A percentile compares a stretch with the other conserved stretches of the same genome.
Conservation (phyloP, 2,113 vertebrate species). For the Paramisgurnus dabryanus region DNA sequence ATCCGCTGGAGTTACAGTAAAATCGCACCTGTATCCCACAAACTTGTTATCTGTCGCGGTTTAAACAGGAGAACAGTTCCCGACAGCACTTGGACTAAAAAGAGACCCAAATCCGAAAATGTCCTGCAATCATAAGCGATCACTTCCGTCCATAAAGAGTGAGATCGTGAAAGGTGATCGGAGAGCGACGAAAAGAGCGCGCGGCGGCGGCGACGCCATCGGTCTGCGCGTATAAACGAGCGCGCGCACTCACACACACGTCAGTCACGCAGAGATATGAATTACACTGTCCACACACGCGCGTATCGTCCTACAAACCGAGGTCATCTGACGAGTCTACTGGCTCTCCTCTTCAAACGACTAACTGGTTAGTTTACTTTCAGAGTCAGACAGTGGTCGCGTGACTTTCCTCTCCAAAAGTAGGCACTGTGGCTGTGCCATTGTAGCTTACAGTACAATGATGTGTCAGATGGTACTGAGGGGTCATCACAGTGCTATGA, state of each 20-base stretch:
- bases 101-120: not conserved
- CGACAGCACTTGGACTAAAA: not conserved
- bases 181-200: conserved; percentile 12
- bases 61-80: conserved; percentile 2
- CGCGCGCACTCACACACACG: conserved; percentile 19
- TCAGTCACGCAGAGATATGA: conserved; percentile 29
- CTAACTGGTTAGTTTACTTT: not conserved
- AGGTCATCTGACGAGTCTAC: not conserved
- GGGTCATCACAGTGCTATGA: too few species aligned
- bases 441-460: too few species aligned
- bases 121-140: not conserved
- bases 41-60: conserved; percentile 10
- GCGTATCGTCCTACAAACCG: conserved; percentile 51
- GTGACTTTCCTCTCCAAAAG: too few species aligned
- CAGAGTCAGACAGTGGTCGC: too few species aligned
- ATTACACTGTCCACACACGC: not conserved
- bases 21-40: conserved; percentile 36
- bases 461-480: too few species aligned
- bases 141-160: not conserved
- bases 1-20: conserved; percentile 28
- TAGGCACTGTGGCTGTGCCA: too few species aligned
- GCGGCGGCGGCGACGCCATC: conserved; percentile 40
- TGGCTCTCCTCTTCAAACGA: not conserved
- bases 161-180: not conserved
- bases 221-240: conserved; percentile 25